phyloP scores from a whole-genome alignment of 2,888 invertebrate genomes.

The Entomobrya multifasciata region DNA sequence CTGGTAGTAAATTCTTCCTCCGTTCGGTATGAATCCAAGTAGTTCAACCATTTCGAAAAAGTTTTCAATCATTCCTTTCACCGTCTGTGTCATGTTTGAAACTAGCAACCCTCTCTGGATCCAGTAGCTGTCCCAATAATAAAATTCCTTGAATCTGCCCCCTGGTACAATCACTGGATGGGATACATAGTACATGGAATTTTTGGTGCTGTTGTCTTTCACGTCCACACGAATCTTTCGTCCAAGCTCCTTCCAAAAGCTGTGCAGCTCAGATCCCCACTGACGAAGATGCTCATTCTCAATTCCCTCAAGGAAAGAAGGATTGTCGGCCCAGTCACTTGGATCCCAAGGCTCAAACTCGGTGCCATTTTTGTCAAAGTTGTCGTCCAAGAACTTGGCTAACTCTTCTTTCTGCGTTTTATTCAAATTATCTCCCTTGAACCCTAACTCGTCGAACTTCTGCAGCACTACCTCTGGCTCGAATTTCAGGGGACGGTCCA shows the following conservation, averaged over 20 bases:
- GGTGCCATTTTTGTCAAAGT: constrained; percentile 64
- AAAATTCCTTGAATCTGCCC: constrained; percentile 86
- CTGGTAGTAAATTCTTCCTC: constrained; percentile 91
- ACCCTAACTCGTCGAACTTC: constrained; percentile 84
- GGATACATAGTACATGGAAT: constrained; percentile 82
- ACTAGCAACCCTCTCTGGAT: constrained; percentile 87
- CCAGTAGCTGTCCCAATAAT: constrained; percentile 98
- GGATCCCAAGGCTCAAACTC: constrained; percentile 83
- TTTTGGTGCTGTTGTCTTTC: constrained; percentile 84
- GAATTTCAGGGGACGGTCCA: constrained; percentile 87
- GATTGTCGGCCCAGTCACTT: constrained; percentile 88
- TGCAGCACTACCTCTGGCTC: constrained; percentile 84
- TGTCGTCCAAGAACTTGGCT: constrained; percentile 79
- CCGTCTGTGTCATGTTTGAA: constrained; percentile 91
- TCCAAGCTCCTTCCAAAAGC: constrained; percentile 82
- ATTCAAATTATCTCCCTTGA: constrained; percentile 81
- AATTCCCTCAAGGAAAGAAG: constrained; percentile 87
- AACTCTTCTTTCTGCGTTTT: constrained; percentile 78
- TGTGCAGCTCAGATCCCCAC: constrained; percentile 86
- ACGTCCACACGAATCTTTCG: constrained; percentile 89
- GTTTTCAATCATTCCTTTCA: constrained; percentile 90
- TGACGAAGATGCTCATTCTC: constrained; percentile 86
- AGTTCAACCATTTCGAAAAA: constrained; percentile 90
- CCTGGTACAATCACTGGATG: constrained; percentile 87
- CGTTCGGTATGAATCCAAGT: constrained; percentile 93